These are phyloP conservation scores for Stegostoma tigrinum DNA, from an alignment of 2,113 vertebrate genomes.

Conservation along the genomic window DNA sequence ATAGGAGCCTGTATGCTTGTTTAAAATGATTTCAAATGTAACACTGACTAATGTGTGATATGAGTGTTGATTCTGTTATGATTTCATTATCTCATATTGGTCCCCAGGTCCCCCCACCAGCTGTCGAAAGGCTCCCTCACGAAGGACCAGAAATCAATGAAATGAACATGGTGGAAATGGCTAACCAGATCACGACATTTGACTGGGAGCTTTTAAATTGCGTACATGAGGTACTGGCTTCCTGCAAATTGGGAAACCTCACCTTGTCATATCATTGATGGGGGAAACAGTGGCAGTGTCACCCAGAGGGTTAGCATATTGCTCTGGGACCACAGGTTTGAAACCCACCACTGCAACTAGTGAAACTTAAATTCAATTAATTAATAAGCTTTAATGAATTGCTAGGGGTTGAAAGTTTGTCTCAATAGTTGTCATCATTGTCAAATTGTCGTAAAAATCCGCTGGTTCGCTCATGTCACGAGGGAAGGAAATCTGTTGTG, in stretches of 20 bases:
- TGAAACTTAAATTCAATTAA: not conserved
- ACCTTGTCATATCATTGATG: not conserved
- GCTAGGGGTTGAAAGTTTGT: not conserved
- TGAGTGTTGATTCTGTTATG: not conserved
- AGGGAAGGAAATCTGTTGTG: no score
- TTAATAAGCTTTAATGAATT: not conserved
- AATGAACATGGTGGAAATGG: slow-evolving; percentile 82
- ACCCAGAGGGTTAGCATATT: not conserved
- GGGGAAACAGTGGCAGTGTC: not conserved
- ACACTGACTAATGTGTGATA: not conserved
- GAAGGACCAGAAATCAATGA: slow-evolving; percentile 90
- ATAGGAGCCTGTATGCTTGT: not conserved
- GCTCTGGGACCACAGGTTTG: not conserved
- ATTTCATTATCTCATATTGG: rapidly evolving
- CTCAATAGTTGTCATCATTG: not conserved
- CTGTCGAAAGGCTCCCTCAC: slow-evolving; percentile 84
- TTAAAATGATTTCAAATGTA: not conserved
- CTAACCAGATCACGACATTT: slow-evolving; percentile 85
- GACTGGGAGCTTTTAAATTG: slow-evolving; percentile 97
- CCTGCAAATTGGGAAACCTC: not conserved
- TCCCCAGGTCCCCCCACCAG: slow-evolving; percentile 79
- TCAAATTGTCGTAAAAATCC: not conserved
- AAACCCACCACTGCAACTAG: not conserved
- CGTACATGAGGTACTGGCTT: slow-evolving; percentile 74
- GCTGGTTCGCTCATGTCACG: not conserved